Evolutionary conservation across 2,113 vertebrate genomes (phyloP), one percentile per base, ranked within the genome.

Genomic region (Meles meles): DNA sequence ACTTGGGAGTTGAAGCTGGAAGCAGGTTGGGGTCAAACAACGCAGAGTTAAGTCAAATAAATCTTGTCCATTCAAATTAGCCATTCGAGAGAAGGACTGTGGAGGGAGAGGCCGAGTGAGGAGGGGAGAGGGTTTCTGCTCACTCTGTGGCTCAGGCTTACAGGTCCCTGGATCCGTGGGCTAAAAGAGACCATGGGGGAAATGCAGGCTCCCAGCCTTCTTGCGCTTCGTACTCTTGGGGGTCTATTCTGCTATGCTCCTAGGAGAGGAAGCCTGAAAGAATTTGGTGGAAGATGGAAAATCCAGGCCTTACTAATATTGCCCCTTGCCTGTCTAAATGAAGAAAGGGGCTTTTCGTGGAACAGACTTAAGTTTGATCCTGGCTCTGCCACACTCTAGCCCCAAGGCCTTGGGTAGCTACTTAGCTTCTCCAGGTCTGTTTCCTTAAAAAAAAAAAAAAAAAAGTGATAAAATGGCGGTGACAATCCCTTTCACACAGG

Each of bases 1-100:
- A 90, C 42, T 74, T 87, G n/a, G 44, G 27, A 87, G 42, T 77
- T 85, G 67, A 18, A 67, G 69, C 85, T 95, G 63, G 90, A 95
- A 90, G 57, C 83, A 87, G 47, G 57, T 39, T 49, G 49, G 29
- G 59, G 27, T 88, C 92, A 74, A 44, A 47, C 44, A 47, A 0
- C 39, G 42, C 29, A 55, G n/a, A 13, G 5, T 14, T n/a, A 34
- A 80, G 61, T 88, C 44, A 42, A 17, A 84, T 44, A 29, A 4
- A 42, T 71, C 20, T 17, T 90, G 4, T 74, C 39, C 39, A 34
- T 77, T 79, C 55, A 18, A 88, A 25, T 63, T 18, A 86, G 67
- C 57, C 49, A 11, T 85, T 84, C 15, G 7, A 21, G 23, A 71
- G 13, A 47, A 61, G 52, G 63, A 34, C 0, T 74, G 34, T 31